These are phyloP conservation scores for Apamea monoglypha DNA, from an alignment of 2,888 invertebrate species.

Conservation along the genomic window DNA sequence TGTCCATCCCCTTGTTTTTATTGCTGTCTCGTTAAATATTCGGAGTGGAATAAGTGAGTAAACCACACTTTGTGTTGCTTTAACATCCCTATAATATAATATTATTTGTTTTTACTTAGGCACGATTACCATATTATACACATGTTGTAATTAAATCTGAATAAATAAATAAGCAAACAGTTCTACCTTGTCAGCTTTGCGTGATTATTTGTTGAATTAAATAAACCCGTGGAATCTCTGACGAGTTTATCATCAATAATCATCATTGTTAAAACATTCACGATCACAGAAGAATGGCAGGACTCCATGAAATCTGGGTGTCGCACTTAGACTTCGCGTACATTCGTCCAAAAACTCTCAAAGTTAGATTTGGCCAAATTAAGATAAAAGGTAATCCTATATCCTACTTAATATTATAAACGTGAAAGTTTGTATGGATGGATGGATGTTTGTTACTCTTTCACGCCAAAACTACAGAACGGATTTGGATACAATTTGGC, in stretches of 20 bases:
- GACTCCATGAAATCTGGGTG: neutral
- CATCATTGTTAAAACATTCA: neutral
- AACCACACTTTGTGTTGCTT: no score
- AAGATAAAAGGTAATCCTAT: neutral
- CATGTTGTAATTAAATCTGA: neutral
- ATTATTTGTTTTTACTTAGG: neutral
- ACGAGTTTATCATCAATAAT: neutral
- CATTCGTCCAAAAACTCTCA: neutral
- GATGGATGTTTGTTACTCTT: no score
- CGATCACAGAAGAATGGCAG: neutral
- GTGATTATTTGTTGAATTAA: neutral
- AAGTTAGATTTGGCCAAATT: neutral
- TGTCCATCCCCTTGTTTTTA: neutral
- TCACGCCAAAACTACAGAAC: no score
- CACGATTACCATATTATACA: neutral
- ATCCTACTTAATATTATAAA: no score
- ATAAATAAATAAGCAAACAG: neutral
- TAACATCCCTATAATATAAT: neutral
- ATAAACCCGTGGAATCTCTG: neutral
- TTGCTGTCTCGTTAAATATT: neutral
- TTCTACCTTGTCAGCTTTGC: neutral
- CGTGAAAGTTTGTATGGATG: no score
- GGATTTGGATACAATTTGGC: no score
- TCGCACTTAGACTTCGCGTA: neutral
- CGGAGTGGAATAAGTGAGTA: neutral